Evolutionary conservation across 2,113 vertebrate species (phyloP).

Genomic region (Petromus typicus): DNA sequence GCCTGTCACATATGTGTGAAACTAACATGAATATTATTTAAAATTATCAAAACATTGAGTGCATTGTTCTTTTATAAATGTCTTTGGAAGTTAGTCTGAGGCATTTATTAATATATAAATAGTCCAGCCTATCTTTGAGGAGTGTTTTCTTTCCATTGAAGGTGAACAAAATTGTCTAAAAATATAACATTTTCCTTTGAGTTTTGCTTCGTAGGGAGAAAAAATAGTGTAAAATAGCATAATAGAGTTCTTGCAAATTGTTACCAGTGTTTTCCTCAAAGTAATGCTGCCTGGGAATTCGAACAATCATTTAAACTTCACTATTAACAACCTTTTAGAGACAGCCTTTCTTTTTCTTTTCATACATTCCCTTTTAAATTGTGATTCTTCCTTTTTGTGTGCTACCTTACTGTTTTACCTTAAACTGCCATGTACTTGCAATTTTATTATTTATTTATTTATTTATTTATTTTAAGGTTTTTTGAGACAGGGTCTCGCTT

Average conservation of each 20-base stretch:
- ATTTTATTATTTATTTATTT: too few species aligned
- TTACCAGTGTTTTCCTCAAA: neutral
- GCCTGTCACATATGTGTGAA: neutral
- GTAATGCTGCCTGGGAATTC: neutral
- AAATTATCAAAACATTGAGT: neutral
- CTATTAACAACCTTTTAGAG: neutral
- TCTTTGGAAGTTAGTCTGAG: neutral
- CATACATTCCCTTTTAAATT: neutral
- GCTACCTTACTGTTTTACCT: neutral
- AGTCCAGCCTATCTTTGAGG: neutral
- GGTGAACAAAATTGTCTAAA: neutral
- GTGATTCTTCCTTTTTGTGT: neutral
- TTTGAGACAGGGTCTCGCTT: too few species aligned
- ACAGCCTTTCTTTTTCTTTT: neutral
- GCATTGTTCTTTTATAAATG: neutral
- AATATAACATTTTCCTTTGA: neutral
- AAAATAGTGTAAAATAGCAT: slow-evolving; percentile 30
- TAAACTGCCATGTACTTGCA: neutral
- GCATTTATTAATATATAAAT: neutral
- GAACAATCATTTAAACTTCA: slow-evolving; percentile 25
- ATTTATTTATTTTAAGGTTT: too few species aligned
- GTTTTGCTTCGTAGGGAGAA: neutral
- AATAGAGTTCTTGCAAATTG: slow-evolving; percentile 41
- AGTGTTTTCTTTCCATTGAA: neutral
- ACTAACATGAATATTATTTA: neutral